Evolutionary conservation across 37 sponge, comb jelly and placozoan genomes (phyloP).

Genomic region (Tethya wilhelma): DNA sequence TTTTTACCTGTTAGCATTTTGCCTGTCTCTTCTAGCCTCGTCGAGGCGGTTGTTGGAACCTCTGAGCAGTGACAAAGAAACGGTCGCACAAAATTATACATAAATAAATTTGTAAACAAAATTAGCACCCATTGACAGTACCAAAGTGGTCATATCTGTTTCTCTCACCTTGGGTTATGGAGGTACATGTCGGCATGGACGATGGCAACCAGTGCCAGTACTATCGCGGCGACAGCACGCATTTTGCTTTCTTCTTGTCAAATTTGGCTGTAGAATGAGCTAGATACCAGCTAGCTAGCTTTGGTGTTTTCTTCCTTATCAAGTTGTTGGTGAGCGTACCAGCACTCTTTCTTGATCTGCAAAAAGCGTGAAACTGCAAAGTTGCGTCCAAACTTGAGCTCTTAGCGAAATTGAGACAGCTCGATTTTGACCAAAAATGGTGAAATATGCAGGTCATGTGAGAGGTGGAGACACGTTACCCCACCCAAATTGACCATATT

Average conservation of each 20-base stretch:
- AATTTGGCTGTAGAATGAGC: not conserved
- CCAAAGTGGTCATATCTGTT: not conserved
- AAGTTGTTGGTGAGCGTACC: not conserved
- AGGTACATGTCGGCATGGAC: conserved; percentile 86
- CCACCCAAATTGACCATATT: conserved; percentile 10
- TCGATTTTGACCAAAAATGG: not conserved
- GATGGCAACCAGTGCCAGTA: conserved; percentile 44
- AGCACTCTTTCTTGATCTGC: conserved; percentile 2
- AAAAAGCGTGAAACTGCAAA: not conserved
- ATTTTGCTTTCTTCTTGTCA: not conserved
- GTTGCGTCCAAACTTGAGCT: not conserved
- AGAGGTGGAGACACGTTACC: not conserved
- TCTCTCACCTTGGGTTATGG: conserved; percentile 87
- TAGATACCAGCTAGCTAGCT: not conserved
- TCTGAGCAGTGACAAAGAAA: conserved; percentile 33
- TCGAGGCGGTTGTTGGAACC: conserved; percentile 97
- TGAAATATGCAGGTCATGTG: not conserved
- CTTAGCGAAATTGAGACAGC: not conserved
- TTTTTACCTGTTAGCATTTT: conserved; percentile 92
- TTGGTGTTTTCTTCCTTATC: too few relatives aligned
- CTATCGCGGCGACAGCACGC: conserved; percentile 20
- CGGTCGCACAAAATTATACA: not conserved
- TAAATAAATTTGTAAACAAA: not conserved
- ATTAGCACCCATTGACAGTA: not conserved
- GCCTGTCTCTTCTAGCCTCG: conserved; percentile 85